A percentile compares a stretch with the other conserved stretches of the same genome.
Evolutionary conservation across 2,113 vertebrate species (phyloP).

Genomic region (Calidris pygmaea): DNA sequence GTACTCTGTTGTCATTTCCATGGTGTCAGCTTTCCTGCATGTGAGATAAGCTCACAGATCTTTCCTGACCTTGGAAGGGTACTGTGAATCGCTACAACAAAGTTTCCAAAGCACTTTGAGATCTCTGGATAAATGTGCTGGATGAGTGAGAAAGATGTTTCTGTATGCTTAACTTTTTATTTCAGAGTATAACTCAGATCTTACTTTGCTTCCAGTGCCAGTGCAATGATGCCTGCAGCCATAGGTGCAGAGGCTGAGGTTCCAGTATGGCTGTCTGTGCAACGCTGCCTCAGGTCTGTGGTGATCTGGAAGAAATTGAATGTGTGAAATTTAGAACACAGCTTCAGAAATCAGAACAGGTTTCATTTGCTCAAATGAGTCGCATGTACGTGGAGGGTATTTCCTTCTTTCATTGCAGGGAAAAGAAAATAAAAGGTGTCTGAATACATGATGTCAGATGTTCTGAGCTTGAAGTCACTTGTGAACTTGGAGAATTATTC

Average conservation of each 20-base stretch:
- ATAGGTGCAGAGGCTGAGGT: slow-evolving; percentile 98
- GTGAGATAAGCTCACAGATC: background rate
- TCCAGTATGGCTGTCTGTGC: slow-evolving; percentile 98
- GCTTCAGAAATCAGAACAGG: slow-evolving; percentile 10
- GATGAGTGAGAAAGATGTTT: background rate
- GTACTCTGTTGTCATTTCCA: background rate
- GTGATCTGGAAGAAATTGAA: slow-evolving; percentile 87
- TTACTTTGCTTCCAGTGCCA: slow-evolving; percentile 99
- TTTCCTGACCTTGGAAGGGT: background rate
- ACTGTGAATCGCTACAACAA: background rate
- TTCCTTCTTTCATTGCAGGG: background rate
- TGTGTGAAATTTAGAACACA: slow-evolving; percentile 27
- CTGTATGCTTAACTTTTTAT: background rate
- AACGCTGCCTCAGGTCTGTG: slow-evolving; percentile 95
- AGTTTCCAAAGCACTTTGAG: background rate
- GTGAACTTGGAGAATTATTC: background rate
- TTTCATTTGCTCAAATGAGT: background rate
- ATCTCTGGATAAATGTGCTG: background rate
- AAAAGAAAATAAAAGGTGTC: background rate
- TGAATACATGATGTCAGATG: background rate
- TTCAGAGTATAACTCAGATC: slow-evolving; percentile 59
- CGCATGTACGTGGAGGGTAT: background rate
- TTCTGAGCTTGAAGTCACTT: background rate
- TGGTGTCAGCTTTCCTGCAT: background rate
- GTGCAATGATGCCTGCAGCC: slow-evolving; percentile 97